Percentiles rank a stretch among this genome's conserved stretches.
Evolutionary conservation across 1,140 invertebrate genomes (phyloP).

Genomic region (Teleopsis dalmanni): DNA sequence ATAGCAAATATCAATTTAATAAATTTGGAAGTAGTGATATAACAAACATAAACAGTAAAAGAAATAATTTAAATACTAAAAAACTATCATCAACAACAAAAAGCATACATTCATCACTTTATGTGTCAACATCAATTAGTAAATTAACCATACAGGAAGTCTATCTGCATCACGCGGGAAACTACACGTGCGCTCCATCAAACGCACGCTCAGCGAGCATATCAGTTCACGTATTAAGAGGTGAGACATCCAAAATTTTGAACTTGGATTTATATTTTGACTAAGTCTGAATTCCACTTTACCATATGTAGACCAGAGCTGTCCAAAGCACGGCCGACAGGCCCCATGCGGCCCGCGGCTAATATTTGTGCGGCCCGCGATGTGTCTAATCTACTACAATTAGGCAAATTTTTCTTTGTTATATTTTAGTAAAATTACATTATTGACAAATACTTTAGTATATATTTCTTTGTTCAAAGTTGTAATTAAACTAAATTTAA

Average conservation of each 20-base stretch:
- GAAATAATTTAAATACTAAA: neutral
- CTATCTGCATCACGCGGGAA: conserved; percentile 49
- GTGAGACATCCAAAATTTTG: conserved; percentile 17
- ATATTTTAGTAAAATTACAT: no score
- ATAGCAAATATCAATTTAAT: no score
- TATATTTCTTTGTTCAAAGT: no score
- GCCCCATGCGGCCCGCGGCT: neutral
- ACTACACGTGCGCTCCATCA: conserved; percentile 63
- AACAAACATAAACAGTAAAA: no score
- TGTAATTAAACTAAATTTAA: no score
- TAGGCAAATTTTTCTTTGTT: neutral
- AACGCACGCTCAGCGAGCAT: conserved; percentile 61
- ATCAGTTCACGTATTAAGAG: conserved; percentile 58
- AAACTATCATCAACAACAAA: conserved; percentile 17
- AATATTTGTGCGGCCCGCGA: neutral
- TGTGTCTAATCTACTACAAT: neutral
- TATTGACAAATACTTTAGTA: no score
- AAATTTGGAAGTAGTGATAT: no score
- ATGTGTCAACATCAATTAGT: conserved; percentile 35
- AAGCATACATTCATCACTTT: conserved; percentile 29
- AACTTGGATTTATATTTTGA: neutral
- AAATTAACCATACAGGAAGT: conserved; percentile 38
- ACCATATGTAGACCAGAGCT: neutral
- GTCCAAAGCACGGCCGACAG: neutral
- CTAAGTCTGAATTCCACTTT: neutral